Percentiles rank a stretch among this genome's conserved stretches.
phyloP scores from a whole-genome alignment of 2,113 vertebrate species.

The Neotragus pygmaeus region DNA sequence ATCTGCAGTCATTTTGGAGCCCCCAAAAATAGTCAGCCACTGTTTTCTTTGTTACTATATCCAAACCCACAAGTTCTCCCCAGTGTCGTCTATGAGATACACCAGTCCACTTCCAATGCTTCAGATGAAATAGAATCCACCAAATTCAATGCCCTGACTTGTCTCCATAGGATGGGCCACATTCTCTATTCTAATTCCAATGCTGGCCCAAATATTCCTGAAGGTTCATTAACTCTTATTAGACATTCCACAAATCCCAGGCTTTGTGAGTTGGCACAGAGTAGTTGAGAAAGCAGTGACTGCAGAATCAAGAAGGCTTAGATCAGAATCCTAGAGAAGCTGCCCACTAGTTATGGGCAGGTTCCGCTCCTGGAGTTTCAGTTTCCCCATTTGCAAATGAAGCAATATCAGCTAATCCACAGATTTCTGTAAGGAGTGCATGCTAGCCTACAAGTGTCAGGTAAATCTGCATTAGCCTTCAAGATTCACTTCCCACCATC shows the following conservation, averaged over 20 bases:
- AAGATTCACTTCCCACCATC: background rate
- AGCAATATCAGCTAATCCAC: background rate
- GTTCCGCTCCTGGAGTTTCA: background rate
- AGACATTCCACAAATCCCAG: background rate
- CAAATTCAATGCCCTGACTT: background rate
- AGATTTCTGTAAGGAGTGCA: background rate
- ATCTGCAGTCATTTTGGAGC: background rate
- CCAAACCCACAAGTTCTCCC: background rate
- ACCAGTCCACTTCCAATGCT: background rate
- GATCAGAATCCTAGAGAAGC: background rate
- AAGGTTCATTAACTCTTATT: background rate
- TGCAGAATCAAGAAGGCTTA: background rate
- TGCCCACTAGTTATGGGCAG: background rate
- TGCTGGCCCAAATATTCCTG: background rate
- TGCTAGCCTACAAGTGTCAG: background rate
- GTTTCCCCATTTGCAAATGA: background rate
- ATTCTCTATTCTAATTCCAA: background rate
- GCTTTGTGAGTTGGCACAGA: background rate
- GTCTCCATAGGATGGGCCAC: background rate
- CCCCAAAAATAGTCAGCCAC: background rate
- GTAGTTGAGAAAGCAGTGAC: background rate
- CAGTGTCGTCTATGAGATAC: background rate
- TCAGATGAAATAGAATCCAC: background rate
- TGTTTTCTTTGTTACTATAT: background rate
- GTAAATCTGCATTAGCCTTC: background rate